Evolutionary conservation across 2,113 vertebrate species (phyloP), one percentile per base, ranked within the genome.

Genomic region (Dicerorhinus sumatrensis): DNA sequence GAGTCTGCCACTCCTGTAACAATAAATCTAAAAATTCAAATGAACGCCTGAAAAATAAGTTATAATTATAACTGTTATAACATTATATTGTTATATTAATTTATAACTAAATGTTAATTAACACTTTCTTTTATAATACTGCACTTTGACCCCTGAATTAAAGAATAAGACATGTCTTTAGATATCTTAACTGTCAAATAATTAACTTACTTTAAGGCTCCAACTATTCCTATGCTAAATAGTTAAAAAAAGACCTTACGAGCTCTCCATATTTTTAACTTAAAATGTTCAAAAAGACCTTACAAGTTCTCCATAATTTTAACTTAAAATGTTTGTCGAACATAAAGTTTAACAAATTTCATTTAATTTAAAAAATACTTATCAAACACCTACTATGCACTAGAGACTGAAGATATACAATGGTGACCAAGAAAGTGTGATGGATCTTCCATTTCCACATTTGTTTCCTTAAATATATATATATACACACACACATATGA

Each of bases 1-100:
- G 99, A 0, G 99, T 99, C 94, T 99, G 99, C 99, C 99, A 99
- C 89, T 99, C 99, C 95, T 99, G 99, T 93, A 99, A 98, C 93
- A 99, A 97, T 91, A 99, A 98, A 95, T 99, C 99, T 99, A 99
- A 97, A 98, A 99, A 99, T 98, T 99, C 99, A 96, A 99, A 99
- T 93, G 99, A 99, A 91, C 99, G 99, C 91, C 99, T 99, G 97
- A 36, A 97, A 98, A 97, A 96, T 7, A 97, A 76, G 65, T 73
- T 51, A 42, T 42, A 80, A 89, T 93, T 86, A 84, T 89, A 73
- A 96, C 93, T 48, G 31, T 73, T 77, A 31, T 33, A 96, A 33
- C 36, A 60, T 65, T 84, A 29, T 27, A 86, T n/a, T 58, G 75
- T 60, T 48, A 85, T 46, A 80, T 89, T 81, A 63, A 62, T 69